Evolutionary conservation across 2,888 invertebrate species (phyloP), one percentile per base, ranked within the genome.

Genomic region (Drosophila hamatofila): DNA sequence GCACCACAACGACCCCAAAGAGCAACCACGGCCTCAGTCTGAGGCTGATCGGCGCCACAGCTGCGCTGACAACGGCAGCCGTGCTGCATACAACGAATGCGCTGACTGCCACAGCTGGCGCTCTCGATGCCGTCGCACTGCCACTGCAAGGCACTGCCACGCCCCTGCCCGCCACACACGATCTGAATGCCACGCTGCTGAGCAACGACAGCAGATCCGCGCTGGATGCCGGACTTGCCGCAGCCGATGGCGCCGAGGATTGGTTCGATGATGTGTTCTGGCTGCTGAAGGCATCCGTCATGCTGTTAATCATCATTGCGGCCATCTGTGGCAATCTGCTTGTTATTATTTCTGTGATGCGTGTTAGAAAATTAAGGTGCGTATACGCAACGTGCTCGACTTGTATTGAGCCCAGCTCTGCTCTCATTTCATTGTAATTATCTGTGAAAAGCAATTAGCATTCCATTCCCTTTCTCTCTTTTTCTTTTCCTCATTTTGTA

Each of bases 311-410:
- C 73, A 98, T 98, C 75, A 92, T 97, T 56, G 96, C 97, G 51
- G 98, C 98, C 77, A 95, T 98, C 66, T 96, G 98, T 82, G 98
- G 98, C 51, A 98, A 98, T 92, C 93, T 97, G 54, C 93, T 98
- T 57, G 98, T 98, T 78, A 98, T 98, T 80, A 96, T 97, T 42
- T 96, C 96, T 86, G 97, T 97, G 89, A 95, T 97, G 96, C 93
- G 97, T 92, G 94, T 95, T 92, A 94, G 95, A 83, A 95, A 95
- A 91, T 90, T 95, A 78, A 93, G 95, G 81, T 93, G 83, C 90
- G 88, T 88, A 83, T 83, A 76, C 78, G 70, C 61, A 66, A 76
- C 70, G 41, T 60, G 41, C 5, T 14, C 21, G 14, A 9, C n/a
- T 21, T 11, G 18, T 2, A 18, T 11, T 6, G 41, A 16, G 21